phyloP scores from a whole-genome alignment of 1,140 invertebrate species.

The Drosophila prosaltans region DNA sequence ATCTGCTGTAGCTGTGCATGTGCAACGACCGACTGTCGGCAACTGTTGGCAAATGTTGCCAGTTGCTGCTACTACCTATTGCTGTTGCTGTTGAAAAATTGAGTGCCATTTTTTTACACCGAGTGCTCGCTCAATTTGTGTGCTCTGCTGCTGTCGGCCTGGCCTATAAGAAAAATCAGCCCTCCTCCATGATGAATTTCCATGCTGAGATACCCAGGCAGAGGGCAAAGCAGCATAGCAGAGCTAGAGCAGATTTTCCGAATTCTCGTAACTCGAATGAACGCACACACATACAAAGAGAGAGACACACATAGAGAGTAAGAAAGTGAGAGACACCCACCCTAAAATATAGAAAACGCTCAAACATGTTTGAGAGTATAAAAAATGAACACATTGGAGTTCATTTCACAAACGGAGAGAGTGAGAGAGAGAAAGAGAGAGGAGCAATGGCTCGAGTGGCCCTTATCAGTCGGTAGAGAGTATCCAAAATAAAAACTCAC shows the following conservation, averaged over 20 bases:
- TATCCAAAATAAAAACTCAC: constrained; percentile 8
- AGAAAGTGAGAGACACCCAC: constrained; percentile 30
- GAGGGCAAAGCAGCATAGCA: constrained; percentile 13
- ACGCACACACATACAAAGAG: not conserved
- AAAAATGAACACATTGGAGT: constrained; percentile 27
- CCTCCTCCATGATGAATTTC: constrained; percentile 82
- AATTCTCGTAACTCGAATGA: constrained; percentile 7
- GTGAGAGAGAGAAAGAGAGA: constrained; percentile 17
- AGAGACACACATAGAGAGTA: not conserved
- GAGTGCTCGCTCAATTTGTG: constrained; percentile 5
- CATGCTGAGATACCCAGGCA: constrained; percentile 23
- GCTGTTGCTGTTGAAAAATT: constrained; percentile 20
- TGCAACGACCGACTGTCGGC: constrained; percentile 37
- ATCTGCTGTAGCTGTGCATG: constrained; percentile 46
- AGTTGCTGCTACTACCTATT: not conserved
- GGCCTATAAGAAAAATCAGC: constrained; percentile 80
- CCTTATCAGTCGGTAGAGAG: constrained; percentile 36
- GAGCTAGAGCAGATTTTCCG: constrained; percentile 57
- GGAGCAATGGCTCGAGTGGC: constrained; percentile 19
- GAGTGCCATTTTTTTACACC: constrained; percentile 32
- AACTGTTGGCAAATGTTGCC: constrained; percentile 18
- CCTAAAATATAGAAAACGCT: constrained; percentile 19
- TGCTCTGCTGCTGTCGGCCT: constrained; percentile 19
- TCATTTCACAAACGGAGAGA: constrained; percentile 12
- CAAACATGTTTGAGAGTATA: constrained; percentile 41